These are phyloP conservation scores for Oreortyx pictus DNA, from an alignment of 2,797 vertebrate genomes.

Conservation along the genomic window DNA sequence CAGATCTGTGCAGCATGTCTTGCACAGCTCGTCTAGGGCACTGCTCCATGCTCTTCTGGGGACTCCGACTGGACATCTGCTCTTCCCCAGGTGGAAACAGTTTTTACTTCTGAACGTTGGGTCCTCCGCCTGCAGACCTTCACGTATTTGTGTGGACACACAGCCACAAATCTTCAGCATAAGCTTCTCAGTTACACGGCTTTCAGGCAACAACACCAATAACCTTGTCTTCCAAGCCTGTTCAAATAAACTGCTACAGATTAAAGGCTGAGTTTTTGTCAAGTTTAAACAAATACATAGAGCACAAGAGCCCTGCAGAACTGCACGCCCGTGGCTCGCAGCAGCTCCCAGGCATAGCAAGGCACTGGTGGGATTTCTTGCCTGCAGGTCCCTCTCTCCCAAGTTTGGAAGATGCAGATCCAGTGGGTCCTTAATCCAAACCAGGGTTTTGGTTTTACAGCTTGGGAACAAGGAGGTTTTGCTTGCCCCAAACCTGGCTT, in stretches of 20 bases:
- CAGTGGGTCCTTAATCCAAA: slow-evolving; percentile 50
- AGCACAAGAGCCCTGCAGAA: slow-evolving; percentile 1
- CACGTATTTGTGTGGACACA: not conserved
- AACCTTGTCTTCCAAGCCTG: slow-evolving; percentile 14
- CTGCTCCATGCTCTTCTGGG: not conserved
- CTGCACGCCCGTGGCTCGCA: not conserved
- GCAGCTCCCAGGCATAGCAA: not conserved
- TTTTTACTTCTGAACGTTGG: not conserved
- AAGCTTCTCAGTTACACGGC: slow-evolving; percentile 1
- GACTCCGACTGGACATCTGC: not conserved
- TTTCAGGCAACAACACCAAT: slow-evolving; percentile 38
- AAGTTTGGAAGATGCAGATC: slow-evolving; percentile 38
- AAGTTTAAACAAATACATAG: slow-evolving; percentile 13
- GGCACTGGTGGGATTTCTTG: accelerated
- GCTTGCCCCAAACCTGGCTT: slow-evolving; percentile 70
- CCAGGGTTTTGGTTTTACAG: slow-evolving; percentile 62
- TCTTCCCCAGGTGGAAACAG: not conserved
- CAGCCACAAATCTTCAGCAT: not conserved
- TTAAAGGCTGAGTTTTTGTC: slow-evolving; percentile 44
- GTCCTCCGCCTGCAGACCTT: not conserved
- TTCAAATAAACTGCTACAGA: slow-evolving; percentile 62
- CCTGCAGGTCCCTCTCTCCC: not conserved
- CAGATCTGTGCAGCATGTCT: not conserved
- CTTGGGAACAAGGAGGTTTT: slow-evolving; percentile 45
- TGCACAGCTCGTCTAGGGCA: not conserved